Base-by-base conservation (phyloP, 2,113 vertebrate genomes). In the Herpetotheres cachinnans region DNA sequence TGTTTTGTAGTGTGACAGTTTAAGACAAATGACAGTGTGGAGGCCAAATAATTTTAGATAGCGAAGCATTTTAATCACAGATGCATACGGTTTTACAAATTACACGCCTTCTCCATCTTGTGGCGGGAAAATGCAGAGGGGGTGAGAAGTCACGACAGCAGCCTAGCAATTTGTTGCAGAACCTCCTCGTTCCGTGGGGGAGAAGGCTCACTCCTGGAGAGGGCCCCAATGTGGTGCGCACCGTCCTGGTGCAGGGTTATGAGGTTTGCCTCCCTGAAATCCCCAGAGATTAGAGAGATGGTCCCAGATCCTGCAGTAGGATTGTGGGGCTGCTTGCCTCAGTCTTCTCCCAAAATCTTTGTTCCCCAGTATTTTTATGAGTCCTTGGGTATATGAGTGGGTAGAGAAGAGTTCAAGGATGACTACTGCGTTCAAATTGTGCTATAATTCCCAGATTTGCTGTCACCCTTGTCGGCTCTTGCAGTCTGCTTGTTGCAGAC, bases 121-220 rank as follows among this genome's bases (percentile, higher is more conserved):
- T 27, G 38, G 24, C 13, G 24, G 6, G 8, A 11, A 19, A 10
- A 24, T 74, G 38, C 27, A 61, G 56, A 15, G 30, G 4, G 26
- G 6, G 1, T 69, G 59, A 58, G 63, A 46, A n/a, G 54, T 67
- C 9, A 13, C 10, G 25, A 38, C 38, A 93, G 25, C 47, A 65
- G 30, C 3, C 1, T 10, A 52, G 25, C 34, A 16, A 9, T 52
- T 61, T 40, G 9, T 56, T 72, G 13, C 21, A 25, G 4, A 16
- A 8, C 0, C 7, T 77, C 16, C 17, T 86, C 0, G 0, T 49
- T 67, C 49, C 1, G 0, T 59, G n/a, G 10, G 34, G 14, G 11
- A 13, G 36, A 50, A 85, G 32, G 16, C 15, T 82, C 7, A 5
- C 13, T 47, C 3, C 3, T 1, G 1, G 29, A 50, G 67, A 49